Evolutionary conservation across 35 echinoderm and acorn worm genomes (phyloP).

Genomic region (Ophioderma brevispina): DNA sequence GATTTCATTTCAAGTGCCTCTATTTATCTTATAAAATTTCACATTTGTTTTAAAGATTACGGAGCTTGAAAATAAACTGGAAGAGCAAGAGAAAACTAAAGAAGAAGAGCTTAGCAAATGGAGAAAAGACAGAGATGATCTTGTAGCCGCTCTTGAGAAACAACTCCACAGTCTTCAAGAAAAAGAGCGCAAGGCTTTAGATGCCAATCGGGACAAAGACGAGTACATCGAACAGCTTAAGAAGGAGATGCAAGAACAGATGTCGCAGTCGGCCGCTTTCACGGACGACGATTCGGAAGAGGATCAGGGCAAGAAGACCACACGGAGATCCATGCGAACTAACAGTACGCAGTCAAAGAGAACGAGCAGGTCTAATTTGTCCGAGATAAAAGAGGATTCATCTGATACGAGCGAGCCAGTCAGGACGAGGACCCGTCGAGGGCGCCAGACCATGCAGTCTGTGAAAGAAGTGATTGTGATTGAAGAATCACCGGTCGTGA

Average conservation of each 20-base stretch:
- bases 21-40: not conserved
- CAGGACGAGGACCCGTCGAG: not conserved
- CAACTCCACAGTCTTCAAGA: not conserved
- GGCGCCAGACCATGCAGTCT: not conserved
- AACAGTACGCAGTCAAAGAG: not conserved
- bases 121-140: slow-evolving; percentile 9
- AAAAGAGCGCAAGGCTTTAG: not conserved
- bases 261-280: not conserved
- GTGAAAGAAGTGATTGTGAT: not conserved
- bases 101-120: slow-evolving; percentile 1
- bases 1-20: no score
- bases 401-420: not conserved
- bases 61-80: not conserved
- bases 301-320: not conserved
- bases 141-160: slow-evolving; percentile 23
- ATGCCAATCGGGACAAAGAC: slow-evolving; percentile 8
- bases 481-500: not conserved
- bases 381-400: not conserved
- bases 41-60: not conserved
- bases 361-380: not conserved
- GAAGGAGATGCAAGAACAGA: slow-evolving; percentile 12
- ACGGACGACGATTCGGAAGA: slow-evolving; percentile 6
- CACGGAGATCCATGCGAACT: not conserved
- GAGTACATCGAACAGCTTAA: slow-evolving; percentile 18
- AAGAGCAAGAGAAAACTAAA: slow-evolving; percentile 9